Evolutionary conservation across 2,797 vertebrate species (phyloP), one percentile per base, ranked within the genome.

Genomic region (Phylloscopus collybita): DNA sequence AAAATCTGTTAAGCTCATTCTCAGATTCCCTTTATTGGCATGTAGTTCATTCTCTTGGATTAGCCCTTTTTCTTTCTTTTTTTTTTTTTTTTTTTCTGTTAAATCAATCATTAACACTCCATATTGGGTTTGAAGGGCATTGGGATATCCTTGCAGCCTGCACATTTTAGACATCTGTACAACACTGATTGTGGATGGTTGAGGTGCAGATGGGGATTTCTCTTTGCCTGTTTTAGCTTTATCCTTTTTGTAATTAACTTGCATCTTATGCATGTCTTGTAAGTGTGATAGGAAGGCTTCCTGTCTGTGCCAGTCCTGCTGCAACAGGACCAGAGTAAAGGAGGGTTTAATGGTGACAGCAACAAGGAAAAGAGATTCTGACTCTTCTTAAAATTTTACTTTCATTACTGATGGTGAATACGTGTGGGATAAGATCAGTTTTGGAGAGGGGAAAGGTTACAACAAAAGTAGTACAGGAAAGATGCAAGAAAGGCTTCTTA

Each of bases 21-120:
- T 95, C 75, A 92, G 44, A 64, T 86, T 92, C 59, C 32, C n/a
- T 79, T 88, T 88, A 92, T 45, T 90, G 86, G 59, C 45, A 51
- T 90, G 86, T 64, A 86, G 50, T 86, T 93, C 73, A 74, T 88
- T 86, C 84, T 83, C 16, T 50, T 90, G 83, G 21, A 88, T 91
- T 85, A 87, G 50, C 34, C 32, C 4, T 34, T 29, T 66, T 56
- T 42, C 19, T 18, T 16, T 10, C 9, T 36, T 30, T n/a, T 32
- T 17, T 17, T 13, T 34, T 40, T 34, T 38, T 8, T 34, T 25
- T 32, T 65, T 18, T 9, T 3, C n/a, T 53, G 2, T 93, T 86
- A 93, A 95, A 90, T 45, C 59, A 71, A 64, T 95, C 60, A 54
- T 93, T 95, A 82, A 60, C 25, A 32, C 20, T 82, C 29, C 59